Percentiles rank a stretch among this genome's conserved stretches.
Evolutionary conservation across 2,888 invertebrate species (phyloP).

Genomic region (Lycaena phlaeas): DNA sequence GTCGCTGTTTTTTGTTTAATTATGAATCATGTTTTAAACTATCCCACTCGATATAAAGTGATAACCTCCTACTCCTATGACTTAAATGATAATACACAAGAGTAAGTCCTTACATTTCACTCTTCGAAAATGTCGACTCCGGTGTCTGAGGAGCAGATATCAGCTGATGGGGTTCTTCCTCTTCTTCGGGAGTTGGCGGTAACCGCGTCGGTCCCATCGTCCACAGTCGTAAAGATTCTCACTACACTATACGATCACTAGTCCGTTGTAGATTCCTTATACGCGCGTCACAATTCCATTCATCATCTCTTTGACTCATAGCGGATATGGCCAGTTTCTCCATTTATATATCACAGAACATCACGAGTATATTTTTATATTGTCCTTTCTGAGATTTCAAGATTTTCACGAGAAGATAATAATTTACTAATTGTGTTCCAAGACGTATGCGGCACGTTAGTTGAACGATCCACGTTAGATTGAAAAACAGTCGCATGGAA

Average conservation of each 20-base stretch:
- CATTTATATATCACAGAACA: slow-evolving; percentile 13
- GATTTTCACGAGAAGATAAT: background rate
- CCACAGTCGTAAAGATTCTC: slow-evolving; percentile 17
- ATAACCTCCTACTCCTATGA: too few relatives aligned
- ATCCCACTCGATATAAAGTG: too few relatives aligned
- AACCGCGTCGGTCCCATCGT: slow-evolving; percentile 58
- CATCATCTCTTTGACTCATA: slow-evolving; percentile 39
- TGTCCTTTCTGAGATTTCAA: background rate
- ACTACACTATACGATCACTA: slow-evolving; percentile 32
- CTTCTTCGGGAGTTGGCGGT: slow-evolving; percentile 56
- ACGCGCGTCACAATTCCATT: slow-evolving; percentile 33
- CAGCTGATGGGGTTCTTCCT: slow-evolving; percentile 40
- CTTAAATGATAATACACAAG: too few relatives aligned
- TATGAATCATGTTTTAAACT: too few relatives aligned
- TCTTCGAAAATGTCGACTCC: slow-evolving; percentile 31
- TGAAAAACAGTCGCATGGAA: slow-evolving; percentile 69
- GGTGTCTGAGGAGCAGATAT: slow-evolving; percentile 35
- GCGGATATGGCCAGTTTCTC: slow-evolving; percentile 11
- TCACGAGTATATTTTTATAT: too few relatives aligned
- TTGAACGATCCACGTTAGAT: slow-evolving; percentile 67
- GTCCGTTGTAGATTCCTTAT: slow-evolving; percentile 34
- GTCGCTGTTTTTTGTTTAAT: too few relatives aligned
- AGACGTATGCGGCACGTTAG: slow-evolving; percentile 59
- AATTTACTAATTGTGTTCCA: slow-evolving; percentile 22
- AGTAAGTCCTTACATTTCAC: slow-evolving; percentile 51